phyloP scores from a whole-genome alignment of 2,113 vertebrate species.

The Noctilio leporinus region DNA sequence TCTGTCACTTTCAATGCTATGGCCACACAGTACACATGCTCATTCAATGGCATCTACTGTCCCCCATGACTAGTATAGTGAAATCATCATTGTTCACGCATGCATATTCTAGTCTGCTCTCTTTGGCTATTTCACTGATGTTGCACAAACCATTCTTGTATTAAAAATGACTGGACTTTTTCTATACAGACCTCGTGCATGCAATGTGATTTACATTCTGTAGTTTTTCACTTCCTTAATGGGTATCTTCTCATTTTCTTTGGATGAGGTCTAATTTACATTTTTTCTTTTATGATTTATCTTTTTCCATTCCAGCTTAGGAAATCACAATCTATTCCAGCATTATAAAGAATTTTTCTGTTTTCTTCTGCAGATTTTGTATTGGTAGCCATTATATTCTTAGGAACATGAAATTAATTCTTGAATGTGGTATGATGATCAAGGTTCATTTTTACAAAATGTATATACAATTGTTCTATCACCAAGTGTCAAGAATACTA shows the following conservation, averaged over 20 bases:
- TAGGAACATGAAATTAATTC: neutral
- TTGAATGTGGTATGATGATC: neutral
- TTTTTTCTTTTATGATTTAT: neutral
- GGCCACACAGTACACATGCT: no score
- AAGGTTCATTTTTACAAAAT: neutral
- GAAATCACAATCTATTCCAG: neutral
- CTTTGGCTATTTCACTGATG: no score
- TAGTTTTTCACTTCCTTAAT: neutral
- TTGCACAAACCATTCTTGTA: no score
- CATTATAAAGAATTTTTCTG: neutral
- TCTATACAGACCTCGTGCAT: neutral
- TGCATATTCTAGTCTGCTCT: no score
- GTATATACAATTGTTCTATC: neutral
- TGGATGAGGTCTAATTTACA: neutral
- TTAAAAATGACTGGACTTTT: no score
- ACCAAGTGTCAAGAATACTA: neutral
- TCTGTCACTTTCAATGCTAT: no score
- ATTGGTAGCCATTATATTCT: neutral
- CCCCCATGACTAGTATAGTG: no score
- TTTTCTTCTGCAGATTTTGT: neutral
- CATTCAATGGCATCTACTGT: no score
- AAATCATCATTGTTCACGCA: no score
- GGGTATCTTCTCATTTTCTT: neutral
- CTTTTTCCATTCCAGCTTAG: neutral
- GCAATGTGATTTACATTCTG: neutral